Evolutionary conservation across 1,140 invertebrate species (phyloP).

Genomic region (Planococcus citri): DNA sequence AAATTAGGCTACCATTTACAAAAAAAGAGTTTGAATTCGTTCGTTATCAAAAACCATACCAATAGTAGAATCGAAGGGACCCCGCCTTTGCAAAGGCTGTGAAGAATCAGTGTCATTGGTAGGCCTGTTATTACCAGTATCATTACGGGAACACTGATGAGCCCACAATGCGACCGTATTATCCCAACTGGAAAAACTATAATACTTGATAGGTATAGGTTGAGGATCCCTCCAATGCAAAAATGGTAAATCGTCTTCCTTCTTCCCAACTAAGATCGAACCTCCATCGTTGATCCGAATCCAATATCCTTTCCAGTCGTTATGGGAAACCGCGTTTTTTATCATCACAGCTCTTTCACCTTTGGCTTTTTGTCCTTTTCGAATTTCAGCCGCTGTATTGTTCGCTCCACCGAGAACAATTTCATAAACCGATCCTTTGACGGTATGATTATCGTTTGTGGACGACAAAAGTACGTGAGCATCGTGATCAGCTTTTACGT

Average conservation of each 20-base stretch:
- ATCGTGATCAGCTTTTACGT: too few species aligned
- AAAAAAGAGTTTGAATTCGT: too few species aligned
- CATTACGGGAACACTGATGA: conserved; percentile 38
- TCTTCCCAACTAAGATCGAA: conserved; percentile 40
- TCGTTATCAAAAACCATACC: too few species aligned
- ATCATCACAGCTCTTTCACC: conserved; percentile 35
- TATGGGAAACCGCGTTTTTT: not conserved
- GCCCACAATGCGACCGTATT: conserved; percentile 43
- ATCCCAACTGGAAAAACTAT: conserved; percentile 46
- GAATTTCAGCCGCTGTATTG: conserved; percentile 45
- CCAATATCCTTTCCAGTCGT: conserved; percentile 43
- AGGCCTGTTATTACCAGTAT: too few species aligned
- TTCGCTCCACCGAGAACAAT: conserved; percentile 47
- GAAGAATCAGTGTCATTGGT: too few species aligned
- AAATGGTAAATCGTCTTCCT: conserved; percentile 40
- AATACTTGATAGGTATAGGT: conserved; percentile 40
- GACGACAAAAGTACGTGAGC: too few species aligned
- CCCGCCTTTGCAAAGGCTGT: too few species aligned
- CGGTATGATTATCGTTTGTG: too few species aligned
- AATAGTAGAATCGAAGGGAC: too few species aligned
- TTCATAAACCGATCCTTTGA: conserved; percentile 40
- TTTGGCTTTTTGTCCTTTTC: conserved; percentile 38
- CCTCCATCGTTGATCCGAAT: conserved; percentile 35
- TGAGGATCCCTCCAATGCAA: conserved; percentile 40
- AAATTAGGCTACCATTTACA: too few species aligned